Percentiles rank a stretch among this genome's conserved stretches.
Conservation (phyloP, 2,797 vertebrate genomes). For the Cichlasoma orientale region DNA sequence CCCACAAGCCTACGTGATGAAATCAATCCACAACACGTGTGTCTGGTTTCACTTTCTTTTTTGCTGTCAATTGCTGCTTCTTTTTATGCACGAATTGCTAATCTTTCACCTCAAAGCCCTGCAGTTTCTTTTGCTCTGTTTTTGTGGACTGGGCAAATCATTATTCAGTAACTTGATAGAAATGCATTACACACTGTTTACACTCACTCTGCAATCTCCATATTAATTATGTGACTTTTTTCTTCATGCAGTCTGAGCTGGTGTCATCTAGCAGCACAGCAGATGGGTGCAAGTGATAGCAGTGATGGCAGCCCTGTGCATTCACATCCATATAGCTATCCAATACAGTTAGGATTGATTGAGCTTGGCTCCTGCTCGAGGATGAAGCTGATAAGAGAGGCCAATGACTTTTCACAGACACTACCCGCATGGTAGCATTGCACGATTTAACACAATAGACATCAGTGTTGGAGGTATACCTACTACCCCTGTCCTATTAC, state of each 20-base stretch:
- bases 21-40: conserved; percentile 53
- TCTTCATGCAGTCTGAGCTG: conserved; percentile 22
- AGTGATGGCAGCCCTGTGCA: conserved; percentile 45
- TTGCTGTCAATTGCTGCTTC: background rate
- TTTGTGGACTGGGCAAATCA: background rate
- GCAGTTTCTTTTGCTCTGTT: background rate
- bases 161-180: background rate
- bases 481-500: conserved; percentile 60
- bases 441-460: conserved; percentile 60
- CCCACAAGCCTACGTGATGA: conserved; percentile 37
- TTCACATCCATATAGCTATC: conserved; percentile 50
- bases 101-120: background rate
- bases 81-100: conserved; percentile 10
- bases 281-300: conserved; percentile 67
- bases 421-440: conserved; percentile 49
- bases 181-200: background rate
- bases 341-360: conserved; percentile 71
- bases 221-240: background rate
- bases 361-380: conserved; percentile 44
- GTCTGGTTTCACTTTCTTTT: background rate
- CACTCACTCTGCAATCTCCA: background rate
- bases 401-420: conserved; percentile 53
- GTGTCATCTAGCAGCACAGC: conserved; percentile 44
- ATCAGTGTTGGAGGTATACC: conserved; percentile 43
- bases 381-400: conserved; percentile 63